These are phyloP conservation scores for Lepidochitona cinerea DNA, from an alignment of 2,888 invertebrate genomes.

Conservation along the genomic window DNA sequence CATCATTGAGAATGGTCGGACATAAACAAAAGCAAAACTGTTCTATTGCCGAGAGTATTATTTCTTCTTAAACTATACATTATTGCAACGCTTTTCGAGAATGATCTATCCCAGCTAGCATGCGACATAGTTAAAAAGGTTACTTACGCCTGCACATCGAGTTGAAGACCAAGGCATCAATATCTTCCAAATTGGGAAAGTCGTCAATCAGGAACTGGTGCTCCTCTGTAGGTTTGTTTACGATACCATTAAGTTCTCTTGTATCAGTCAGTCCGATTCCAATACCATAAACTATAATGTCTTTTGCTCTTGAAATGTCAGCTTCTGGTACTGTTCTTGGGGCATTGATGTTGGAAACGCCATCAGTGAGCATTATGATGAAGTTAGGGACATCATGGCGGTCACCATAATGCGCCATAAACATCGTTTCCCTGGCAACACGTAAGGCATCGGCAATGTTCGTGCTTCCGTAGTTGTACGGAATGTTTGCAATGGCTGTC, in stretches of 20 bases:
- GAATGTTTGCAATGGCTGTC: constrained; percentile 27
- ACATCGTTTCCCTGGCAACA: constrained; percentile 19
- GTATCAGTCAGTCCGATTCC: constrained; percentile 1
- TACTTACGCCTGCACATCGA: constrained; percentile 3
- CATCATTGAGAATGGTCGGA: no score
- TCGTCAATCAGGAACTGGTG: constrained; percentile 13
- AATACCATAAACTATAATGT: background rate
- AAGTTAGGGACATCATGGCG: constrained; percentile 29
- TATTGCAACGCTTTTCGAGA: background rate
- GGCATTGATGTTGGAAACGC: constrained; percentile 33
- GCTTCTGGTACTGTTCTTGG: constrained; percentile 22
- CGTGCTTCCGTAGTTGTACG: constrained; percentile 24
- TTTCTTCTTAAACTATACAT: background rate
- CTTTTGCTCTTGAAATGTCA: constrained; percentile 19
- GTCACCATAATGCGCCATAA: constrained; percentile 24
- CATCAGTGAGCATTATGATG: constrained; percentile 31
- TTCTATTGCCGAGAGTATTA: no score
- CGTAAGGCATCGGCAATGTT: constrained; percentile 31
- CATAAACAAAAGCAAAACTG: no score
- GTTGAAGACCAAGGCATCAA: constrained; percentile 2
- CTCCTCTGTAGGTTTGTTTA: constrained; percentile 23
- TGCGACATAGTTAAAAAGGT: background rate
- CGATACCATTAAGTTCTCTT: constrained; percentile 15
- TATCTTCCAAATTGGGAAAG: background rate
- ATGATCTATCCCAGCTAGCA: background rate